Evolutionary conservation across 2,113 vertebrate genomes (phyloP), one percentile per base, ranked within the genome.

Genomic region (Suncus etruscus): DNA sequence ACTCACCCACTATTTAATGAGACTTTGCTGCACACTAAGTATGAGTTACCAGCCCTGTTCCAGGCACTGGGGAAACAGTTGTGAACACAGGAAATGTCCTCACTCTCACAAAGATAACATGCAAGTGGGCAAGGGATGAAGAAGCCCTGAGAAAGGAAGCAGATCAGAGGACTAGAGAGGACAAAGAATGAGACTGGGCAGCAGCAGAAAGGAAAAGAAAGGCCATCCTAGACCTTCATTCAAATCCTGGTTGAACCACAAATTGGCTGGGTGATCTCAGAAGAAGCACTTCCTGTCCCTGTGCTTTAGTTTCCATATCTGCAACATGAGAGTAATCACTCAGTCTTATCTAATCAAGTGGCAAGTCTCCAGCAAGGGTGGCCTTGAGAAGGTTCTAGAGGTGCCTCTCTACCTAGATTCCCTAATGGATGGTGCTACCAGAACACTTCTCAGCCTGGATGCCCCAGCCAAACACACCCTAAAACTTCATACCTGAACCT

Each of bases 261-360:
- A 47, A 78, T 32, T n/a, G 80, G 51, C 87, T 92, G 84, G 79
- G 93, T 50, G 70, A 14, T 47, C n/a, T 54, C 66, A 48, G 51
- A 29, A 27, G 51, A 80, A 76, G 32, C 8, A 39, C 25, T 54
- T 83, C 0, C 31, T 31, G 45, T 81, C 47, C 80, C 85, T 78
- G 91, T 75, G 47, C 76, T 84, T 84, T 20, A 16, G 76, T 63
- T 70, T 79, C 22, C 74, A 82, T 18, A n/a, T 88, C 74, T 83
- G 50, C n/a, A 31, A 39, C 83, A 65, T 1, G 22, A 1, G 54
- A 51, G 9, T n/a, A 6, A 65, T 75, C 10, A 4, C 4, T 5
- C 48, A n/a, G 68, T 4, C 54, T n/a, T 27, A 54, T 22, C 18
- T 51, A 61, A 45, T 4, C 22, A 27, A 39, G 74, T 48, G 31